Base-by-base conservation (phyloP, 2,888 invertebrate genomes). In the Spodoptera exigua region DNA sequence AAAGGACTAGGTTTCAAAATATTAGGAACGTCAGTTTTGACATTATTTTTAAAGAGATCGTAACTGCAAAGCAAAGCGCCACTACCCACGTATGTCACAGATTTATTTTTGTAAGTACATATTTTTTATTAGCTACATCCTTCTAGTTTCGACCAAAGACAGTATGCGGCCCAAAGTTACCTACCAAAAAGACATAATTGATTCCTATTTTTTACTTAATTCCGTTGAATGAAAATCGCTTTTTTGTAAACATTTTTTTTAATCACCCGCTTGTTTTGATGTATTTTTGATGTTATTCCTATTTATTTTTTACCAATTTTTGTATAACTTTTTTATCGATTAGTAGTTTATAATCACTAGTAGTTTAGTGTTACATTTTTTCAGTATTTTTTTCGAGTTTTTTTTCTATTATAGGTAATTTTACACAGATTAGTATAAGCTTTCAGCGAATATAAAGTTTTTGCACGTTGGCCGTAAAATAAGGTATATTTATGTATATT, bases 261-360 rank as follows among this genome's bases (percentile, higher is more conserved):
- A 61, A 80, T 83, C 81, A 83, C 84, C 85, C 76, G 85, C 84
- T 89, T 87, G 83, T 90, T 90, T 90, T 82, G 87, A 90, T 87
- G 85, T 91, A 88, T 89, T 92, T 90, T 91, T 88, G 77, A 88
- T 83, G 81, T 89, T 88, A 89, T 89, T 89, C 86, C 87, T 91
- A 91, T 89, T 89, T 89, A 87, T 89, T 90, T 92, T 89, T 86
- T 91, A 90, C 87, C 82, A 65, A 66, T 70, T 81, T 91, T 92
- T 91, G 85, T 91, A 90, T 88, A 84, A 86, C 84, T 83, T 89
- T 91, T 91, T 86, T 83, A 85, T 82, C 78, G 75, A 81, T 81
- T 82, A 84, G 81, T 82, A 84, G 78, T 79, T 76, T 77, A 27
- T 82, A 80, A 76, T 75, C 72, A 76, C 75, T 80, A 80, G 79